Conservation (phyloP, 2,113 vertebrate species). For the Raphicerus campestris region DNA sequence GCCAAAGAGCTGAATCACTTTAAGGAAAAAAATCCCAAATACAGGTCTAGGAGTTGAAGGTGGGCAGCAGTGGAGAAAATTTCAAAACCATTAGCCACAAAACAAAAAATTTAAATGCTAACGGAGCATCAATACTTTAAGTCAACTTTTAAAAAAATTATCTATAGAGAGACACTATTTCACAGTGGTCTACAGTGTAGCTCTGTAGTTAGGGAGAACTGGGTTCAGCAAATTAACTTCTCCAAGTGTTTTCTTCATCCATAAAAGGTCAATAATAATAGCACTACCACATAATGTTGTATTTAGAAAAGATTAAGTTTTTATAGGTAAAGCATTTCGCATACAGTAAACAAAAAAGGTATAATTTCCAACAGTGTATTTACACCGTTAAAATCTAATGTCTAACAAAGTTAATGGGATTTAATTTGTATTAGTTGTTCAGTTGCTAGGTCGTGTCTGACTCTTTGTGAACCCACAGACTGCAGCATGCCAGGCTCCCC, state of each 20-base stretch:
- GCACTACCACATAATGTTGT: background rate
- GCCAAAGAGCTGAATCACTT: background rate
- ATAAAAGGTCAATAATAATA: background rate
- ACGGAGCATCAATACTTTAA: background rate
- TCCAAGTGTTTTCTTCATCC: background rate
- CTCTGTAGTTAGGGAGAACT: background rate
- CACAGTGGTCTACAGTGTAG: background rate
- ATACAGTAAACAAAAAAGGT: background rate
- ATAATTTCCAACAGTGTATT: background rate
- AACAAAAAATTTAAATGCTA: background rate
- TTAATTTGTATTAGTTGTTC: background rate
- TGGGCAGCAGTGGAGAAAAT: background rate
- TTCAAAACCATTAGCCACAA: background rate
- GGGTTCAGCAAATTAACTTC: constrained; percentile 1
- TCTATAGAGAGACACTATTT: background rate
- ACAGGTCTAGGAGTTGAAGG: background rate
- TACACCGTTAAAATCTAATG: background rate
- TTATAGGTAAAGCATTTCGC: background rate
- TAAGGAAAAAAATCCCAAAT: background rate
- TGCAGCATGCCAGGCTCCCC: background rate
- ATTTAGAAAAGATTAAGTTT: background rate
- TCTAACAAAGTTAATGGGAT: background rate
- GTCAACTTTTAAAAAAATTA: background rate
- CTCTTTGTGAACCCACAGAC: background rate
- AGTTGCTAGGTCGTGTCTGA: background rate